A percentile compares a stretch with the other conserved stretches of the same genome.
phyloP scores from a whole-genome alignment of 2,888 invertebrate genomes.

The Pteria penguin region DNA sequence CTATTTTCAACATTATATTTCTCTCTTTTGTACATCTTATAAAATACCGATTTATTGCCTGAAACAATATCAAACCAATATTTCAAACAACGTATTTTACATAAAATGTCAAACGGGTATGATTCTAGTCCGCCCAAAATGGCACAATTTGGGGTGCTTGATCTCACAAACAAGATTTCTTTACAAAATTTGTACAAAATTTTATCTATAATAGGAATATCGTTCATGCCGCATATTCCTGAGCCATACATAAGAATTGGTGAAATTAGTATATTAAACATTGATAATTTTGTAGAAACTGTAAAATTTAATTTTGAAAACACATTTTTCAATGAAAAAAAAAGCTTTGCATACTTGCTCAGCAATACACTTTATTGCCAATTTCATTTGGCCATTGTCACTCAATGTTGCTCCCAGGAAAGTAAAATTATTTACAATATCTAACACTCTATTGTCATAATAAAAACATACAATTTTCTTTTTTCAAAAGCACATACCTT shows the following conservation, averaged over 20 bases:
- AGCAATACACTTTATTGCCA: slow-evolving; percentile 1
- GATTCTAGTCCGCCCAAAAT: neutral
- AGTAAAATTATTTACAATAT: slow-evolving; percentile 9
- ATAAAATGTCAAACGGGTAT: neutral
- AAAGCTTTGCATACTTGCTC: slow-evolving; percentile 19
- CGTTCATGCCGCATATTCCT: neutral
- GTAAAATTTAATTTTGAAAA: neutral
- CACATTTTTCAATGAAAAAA: neutral
- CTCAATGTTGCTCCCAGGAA: slow-evolving; percentile 20
- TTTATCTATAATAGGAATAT: neutral
- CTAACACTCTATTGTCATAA: neutral
- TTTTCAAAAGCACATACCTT: slow-evolving; percentile 4
- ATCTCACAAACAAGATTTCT: neutral
- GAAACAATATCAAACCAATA: neutral
- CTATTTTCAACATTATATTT: too few species aligned
- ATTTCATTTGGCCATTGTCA: slow-evolving; percentile 10
- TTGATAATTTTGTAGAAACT: neutral
- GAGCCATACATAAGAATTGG: neutral
- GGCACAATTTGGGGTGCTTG: neutral
- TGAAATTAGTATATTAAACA: neutral
- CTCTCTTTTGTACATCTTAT: too few species aligned
- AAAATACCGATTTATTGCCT: neutral
- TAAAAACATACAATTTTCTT: neutral
- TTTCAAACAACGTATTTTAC: neutral
- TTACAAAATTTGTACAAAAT: neutral